Percentiles rank a stretch among this genome's conserved stretches.
Evolutionary conservation across 2,797 vertebrate species (phyloP).

Genomic region (Xiphophorus birchmanni): DNA sequence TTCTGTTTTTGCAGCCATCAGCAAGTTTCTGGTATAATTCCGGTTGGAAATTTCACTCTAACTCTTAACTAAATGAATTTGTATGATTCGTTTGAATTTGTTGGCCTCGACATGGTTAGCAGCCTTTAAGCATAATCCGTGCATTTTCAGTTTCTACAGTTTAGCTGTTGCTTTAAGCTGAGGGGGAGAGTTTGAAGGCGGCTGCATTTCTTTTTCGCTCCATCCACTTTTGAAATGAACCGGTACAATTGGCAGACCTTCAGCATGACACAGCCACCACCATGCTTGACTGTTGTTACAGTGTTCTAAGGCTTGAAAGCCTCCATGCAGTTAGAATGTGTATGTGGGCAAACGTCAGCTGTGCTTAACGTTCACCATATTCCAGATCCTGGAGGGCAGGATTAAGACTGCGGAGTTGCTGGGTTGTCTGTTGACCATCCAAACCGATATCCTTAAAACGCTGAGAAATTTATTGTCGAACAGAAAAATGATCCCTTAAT

Average conservation of each 20-base stretch:
- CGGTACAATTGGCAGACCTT: background rate
- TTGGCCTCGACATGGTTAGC: background rate
- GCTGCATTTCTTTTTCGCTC: background rate
- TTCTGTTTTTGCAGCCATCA: background rate
- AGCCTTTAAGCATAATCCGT: background rate
- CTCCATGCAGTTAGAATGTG: background rate
- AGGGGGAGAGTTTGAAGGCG: background rate
- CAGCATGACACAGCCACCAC: background rate
- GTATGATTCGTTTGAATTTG: background rate
- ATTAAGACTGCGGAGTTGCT: background rate
- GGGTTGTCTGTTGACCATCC: background rate
- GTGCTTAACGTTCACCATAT: background rate
- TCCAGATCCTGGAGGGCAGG: background rate
- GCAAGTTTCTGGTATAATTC: background rate
- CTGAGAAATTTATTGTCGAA: background rate
- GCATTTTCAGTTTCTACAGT: background rate
- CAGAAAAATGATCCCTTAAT: background rate
- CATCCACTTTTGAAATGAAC: background rate
- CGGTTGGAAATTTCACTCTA: background rate
- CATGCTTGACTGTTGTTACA: background rate
- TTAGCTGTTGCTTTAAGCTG: background rate
- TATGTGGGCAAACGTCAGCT: background rate
- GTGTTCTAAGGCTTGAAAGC: background rate
- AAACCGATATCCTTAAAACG: background rate
- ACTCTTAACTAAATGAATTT: background rate